Percentiles rank a stretch among this genome's conserved stretches.
These are phyloP conservation scores for Rugalucina vietnamica DNA, from an alignment of 2,888 invertebrate genomes.

Conservation along the genomic window DNA sequence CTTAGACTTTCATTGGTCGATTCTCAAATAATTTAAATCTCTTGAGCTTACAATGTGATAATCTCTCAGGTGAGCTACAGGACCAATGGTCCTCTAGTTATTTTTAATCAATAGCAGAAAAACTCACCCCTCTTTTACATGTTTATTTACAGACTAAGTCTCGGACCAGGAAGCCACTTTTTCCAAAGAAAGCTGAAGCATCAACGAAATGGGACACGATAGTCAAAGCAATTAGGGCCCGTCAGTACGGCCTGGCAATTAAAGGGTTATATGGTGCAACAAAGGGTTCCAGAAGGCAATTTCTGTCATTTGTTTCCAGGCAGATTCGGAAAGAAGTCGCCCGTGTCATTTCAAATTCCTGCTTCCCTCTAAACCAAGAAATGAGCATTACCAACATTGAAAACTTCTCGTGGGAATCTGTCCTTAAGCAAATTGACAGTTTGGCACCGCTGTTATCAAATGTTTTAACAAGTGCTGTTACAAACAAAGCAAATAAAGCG, in stretches of 20 bases:
- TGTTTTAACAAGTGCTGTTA: constrained; percentile 17
- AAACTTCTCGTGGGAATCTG: constrained; percentile 38
- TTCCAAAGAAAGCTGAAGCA: neutral
- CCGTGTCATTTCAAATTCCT: neutral
- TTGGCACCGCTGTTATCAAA: constrained; percentile 20
- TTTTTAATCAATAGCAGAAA: no score
- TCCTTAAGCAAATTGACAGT: neutral
- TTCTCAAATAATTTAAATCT: no score
- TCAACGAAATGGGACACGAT: neutral
- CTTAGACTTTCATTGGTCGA: no score
- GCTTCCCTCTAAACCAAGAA: constrained; percentile 27
- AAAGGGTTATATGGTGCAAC: neutral
- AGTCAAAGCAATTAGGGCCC: neutral
- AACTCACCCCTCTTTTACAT: no score
- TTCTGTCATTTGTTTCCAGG: neutral
- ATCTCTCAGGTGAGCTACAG: no score
- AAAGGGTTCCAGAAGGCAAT: neutral
- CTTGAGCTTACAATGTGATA: no score
- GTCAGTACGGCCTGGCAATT: neutral
- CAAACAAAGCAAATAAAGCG: neutral
- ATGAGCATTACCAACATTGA: constrained; percentile 20
- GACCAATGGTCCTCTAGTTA: no score
- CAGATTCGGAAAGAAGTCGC: neutral
- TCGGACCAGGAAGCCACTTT: neutral
- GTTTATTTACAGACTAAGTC: neutral